Conservation (phyloP, 2,888 invertebrate genomes). For the Drosophila greeni region DNA sequence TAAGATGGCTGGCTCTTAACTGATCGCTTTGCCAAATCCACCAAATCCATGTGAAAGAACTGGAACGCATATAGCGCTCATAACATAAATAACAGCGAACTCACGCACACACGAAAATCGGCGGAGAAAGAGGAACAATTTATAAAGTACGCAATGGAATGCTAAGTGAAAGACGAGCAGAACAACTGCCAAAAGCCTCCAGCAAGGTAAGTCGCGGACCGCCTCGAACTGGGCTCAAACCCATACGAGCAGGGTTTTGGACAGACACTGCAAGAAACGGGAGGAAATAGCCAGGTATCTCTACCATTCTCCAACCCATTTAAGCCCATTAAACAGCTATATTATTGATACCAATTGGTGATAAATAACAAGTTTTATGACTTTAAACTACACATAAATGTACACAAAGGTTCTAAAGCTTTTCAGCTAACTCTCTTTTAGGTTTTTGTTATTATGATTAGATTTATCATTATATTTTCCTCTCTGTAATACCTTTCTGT, state of each 20-base stretch:
- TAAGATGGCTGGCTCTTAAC: conserved; percentile 22
- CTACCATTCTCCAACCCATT: background rate
- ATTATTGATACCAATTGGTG: background rate
- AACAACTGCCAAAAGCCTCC: conserved; percentile 38
- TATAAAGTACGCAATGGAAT: conserved; percentile 63
- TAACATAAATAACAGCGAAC: conserved; percentile 40
- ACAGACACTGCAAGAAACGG: conserved; percentile 12
- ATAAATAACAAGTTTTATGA: background rate
- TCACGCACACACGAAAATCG: conserved; percentile 24
- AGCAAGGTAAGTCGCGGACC: conserved; percentile 46
- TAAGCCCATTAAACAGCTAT: background rate
- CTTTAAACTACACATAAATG: too few relatives aligned
- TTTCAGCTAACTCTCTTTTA: background rate
- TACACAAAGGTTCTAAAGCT: too few relatives aligned
- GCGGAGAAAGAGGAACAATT: conserved; percentile 42
- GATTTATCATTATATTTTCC: conserved; percentile 3
- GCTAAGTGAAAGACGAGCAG: conserved; percentile 45
- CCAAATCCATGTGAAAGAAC: conserved; percentile 43
- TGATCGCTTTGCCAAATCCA: conserved; percentile 28
- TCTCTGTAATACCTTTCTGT: conserved; percentile 12
- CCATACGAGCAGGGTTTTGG: conserved; percentile 15
- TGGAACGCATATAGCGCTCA: conserved; percentile 41
- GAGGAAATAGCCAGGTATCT: background rate
- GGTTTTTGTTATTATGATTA: background rate
- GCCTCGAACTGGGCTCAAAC: conserved; percentile 25